Base-by-base conservation (phyloP, 2,888 invertebrate genomes). In the Stictocephala bisonia region DNA sequence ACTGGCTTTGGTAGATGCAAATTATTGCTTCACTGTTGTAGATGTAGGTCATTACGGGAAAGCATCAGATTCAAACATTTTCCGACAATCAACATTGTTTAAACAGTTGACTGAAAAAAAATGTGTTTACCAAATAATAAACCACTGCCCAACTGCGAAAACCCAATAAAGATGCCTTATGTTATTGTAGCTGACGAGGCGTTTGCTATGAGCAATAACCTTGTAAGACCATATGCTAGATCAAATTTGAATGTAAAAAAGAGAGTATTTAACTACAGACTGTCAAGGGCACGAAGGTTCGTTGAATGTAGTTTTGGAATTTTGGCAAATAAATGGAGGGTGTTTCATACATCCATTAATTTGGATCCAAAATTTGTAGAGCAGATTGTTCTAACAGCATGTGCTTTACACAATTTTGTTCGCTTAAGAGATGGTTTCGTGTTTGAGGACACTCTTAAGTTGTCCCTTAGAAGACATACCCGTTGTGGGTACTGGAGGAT, bases 1-100 rank as follows among this genome's bases (percentile, higher is more conserved):
- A 2, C 18, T 69, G 60, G 73, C 73, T 31, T 27, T 72, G 13
- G 72, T 44, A 27, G 50, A 72, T 67, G 72, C 72, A 11, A 72
- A 67, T 24, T 50, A 50, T 29, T 31, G 51, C 18, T 72, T 72
- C 31, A 50, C 26, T 50, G 20, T 51, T n/a, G 40, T 67, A 4
- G 72, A 68, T 26, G 72, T 72, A 18, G 67, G 72, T 20, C 3
- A 6, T 15, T 67, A 67, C 27, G 72, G 72, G 22, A 66, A 48
- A 31, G 31, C 44, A 24, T 26, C 50, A 11, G 72, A 72, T 67
- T 68, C 67, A 3, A 67, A n/a, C 24, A 15, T 72, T 24, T 72
- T 72, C 68, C 15, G 67, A 26, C 27, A 58, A 3, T 26, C 58
- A 26, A 29, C 2, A 1, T 7, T 58, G 4, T 3, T 7, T 4